These are phyloP conservation scores for Lepus townsendii DNA, from an alignment of 2,797 vertebrate species.

Conservation along the genomic window DNA sequence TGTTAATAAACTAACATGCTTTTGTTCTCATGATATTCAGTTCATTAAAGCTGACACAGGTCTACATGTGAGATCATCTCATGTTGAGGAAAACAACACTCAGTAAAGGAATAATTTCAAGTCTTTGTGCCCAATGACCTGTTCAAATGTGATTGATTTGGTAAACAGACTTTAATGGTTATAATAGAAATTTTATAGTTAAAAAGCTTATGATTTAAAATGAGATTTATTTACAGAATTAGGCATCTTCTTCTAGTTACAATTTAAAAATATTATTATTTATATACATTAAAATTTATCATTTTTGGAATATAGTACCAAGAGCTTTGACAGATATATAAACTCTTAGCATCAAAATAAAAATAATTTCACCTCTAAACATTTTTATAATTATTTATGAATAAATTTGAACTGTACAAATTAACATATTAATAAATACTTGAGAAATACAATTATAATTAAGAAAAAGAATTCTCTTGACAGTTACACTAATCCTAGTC, in stretches of 20 bases:
- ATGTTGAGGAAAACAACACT: not conserved
- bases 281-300: not conserved
- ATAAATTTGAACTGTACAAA: not conserved
- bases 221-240: not conserved
- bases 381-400: not conserved
- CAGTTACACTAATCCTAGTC: no score
- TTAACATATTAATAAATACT: not conserved
- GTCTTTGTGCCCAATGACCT: not conserved
- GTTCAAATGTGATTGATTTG: not conserved
- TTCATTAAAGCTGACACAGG: not conserved
- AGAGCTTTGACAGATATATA: not conserved
- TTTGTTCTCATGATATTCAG: conserved; percentile 5
- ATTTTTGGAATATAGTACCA: not conserved
- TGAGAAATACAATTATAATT: not conserved
- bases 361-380: not conserved
- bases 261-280: not conserved
- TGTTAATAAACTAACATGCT: not conserved
- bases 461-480: not conserved
- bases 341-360: not conserved
- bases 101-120: not conserved
- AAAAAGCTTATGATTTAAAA: not conserved
- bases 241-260: not conserved
- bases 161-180: not conserved
- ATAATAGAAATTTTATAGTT: not conserved
- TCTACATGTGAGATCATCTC: not conserved